Conservation (phyloP, 2,797 vertebrate species). For the Tapirus indicus region DNA sequence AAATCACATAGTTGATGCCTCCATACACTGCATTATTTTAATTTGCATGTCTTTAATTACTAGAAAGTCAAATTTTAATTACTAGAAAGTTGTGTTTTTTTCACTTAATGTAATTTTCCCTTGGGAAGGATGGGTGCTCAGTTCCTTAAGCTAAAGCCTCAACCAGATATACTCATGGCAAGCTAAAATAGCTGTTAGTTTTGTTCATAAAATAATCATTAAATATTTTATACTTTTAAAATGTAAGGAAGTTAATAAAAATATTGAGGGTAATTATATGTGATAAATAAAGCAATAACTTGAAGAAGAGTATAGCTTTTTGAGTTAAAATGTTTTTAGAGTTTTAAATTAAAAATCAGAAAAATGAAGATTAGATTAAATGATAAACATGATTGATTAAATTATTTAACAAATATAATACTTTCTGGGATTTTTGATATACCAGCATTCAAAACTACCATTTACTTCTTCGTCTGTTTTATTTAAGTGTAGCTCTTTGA, state of each 20-base stretch:
- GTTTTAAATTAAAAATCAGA: neutral
- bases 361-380: neutral
- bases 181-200: neutral
- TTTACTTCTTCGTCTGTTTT: neutral
- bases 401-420: neutral
- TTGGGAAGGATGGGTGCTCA: neutral
- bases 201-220: too few species aligned
- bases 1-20: neutral
- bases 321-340: neutral
- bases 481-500: neutral
- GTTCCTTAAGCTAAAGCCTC: neutral
- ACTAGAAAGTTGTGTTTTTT: neutral
- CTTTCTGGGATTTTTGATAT: neutral
- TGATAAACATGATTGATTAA: neutral
- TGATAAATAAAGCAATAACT: neutral
- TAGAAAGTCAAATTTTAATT: neutral
- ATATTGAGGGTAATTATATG: neutral
- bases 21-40: neutral
- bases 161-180: neutral
- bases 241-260: neutral
- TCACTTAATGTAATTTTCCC: neutral
- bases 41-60: neutral
- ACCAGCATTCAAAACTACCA: neutral
- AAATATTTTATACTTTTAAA: neutral
- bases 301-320: neutral